Conservation (phyloP, 1,140 invertebrate genomes). For the Sarcophaga peregrina region DNA sequence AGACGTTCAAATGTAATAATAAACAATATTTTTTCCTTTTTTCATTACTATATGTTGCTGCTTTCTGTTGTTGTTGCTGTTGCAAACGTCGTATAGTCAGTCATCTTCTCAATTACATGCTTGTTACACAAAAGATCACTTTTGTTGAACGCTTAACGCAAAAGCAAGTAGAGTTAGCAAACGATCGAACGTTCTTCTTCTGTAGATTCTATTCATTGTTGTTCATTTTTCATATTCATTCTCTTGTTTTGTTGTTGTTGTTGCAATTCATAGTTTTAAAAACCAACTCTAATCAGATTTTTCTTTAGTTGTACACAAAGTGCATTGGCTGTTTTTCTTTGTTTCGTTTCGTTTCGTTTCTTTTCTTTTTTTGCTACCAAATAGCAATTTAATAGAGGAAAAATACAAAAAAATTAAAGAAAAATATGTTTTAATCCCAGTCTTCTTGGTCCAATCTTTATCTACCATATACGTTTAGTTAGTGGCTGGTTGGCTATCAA, state of each 20-base stretch:
- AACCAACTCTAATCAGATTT: too few species aligned
- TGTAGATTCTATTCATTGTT: too few species aligned
- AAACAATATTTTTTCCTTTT: conserved; percentile 27
- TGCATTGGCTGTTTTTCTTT: too few species aligned
- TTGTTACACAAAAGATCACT: conserved; percentile 27
- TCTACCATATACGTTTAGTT: neutral
- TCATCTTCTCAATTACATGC: conserved; percentile 16
- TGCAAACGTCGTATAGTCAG: neutral
- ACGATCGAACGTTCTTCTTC: too few species aligned
- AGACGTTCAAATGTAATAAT: conserved; percentile 6
- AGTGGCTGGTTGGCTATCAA: neutral
- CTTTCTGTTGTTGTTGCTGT: neutral
- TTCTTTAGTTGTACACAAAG: too few species aligned
- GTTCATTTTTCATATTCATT: too few species aligned
- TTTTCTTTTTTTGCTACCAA: neutral
- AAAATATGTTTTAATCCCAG: conserved; percentile 1
- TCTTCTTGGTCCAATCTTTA: neutral
- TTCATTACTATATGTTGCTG: neutral
- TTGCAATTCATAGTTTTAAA: too few species aligned
- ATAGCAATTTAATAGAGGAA: conserved; percentile 36
- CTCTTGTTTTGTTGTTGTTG: too few species aligned
- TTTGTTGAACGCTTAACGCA: neutral
- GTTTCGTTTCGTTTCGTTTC: neutral
- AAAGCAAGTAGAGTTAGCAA: neutral
- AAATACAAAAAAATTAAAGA: conserved; percentile 12